Evolutionary conservation across 2,888 invertebrate species (phyloP), one percentile per base, ranked within the genome.

Genomic region (Macrosoma leucophasiata): DNA sequence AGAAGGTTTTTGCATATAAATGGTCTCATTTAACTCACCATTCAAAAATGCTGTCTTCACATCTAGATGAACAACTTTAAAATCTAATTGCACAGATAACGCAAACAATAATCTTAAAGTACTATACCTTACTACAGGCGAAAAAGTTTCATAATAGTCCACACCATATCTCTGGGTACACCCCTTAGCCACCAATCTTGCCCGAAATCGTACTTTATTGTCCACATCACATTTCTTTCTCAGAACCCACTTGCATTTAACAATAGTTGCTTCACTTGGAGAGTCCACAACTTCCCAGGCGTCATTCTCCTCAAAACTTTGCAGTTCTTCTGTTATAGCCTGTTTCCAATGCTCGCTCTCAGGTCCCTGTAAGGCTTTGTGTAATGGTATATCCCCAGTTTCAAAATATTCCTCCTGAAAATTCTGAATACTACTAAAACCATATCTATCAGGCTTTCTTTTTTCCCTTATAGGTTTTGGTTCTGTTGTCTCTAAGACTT

Each of bases 241-340:
- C 8, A 36, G 29, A 6, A 46, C 46, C 46, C 46, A 50, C 29
- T 34, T 50, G 18, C 39, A 38, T 19, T 52, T 18, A 1, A 50
- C 41, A 18, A 47, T 21, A 13, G 29, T 34, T 8, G n/a, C 31
- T n/a, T 32, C 27, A 5, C 14, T 6, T 18, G 46, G 46, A 2
- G 3, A 12, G 13, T 49, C 40, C n/a, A 36, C 41, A 0, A 51
- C 2, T 7, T 45, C 48, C 49, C 49, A 55, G 1, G 43, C 41
- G 15, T 46, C 19, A 20, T 48, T 50, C 4, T 52, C 46, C 10
- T 40, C 21, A 19, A 52, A 49, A 7, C 34, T 39, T 18, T 48
- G 24, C 4, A 48, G 24, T 13, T 48, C 51, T 4, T 43, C 46
- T 13, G 25, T 1, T 20, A 48, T 36, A 6, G 50, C 43, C n/a